These are phyloP conservation scores for Rhadina sibilatrix DNA, from an alignment of 2,113 vertebrate genomes.

Conservation along the genomic window DNA sequence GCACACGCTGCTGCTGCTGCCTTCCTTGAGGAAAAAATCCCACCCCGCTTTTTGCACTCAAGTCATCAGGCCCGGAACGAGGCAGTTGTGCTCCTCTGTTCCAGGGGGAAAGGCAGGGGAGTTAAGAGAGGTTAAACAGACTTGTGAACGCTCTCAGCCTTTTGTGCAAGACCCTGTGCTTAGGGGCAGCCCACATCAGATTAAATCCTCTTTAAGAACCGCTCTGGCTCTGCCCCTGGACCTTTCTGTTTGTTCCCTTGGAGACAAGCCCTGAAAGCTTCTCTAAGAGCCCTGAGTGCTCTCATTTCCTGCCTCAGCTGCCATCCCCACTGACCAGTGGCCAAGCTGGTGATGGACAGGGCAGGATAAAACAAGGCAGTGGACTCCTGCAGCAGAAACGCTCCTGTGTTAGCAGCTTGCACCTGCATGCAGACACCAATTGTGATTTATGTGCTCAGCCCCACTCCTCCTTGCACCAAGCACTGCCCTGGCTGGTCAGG, in stretches of 20 bases:
- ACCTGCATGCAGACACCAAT: neutral
- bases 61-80: neutral
- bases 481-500: neutral
- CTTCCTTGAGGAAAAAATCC: neutral
- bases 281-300: neutral
- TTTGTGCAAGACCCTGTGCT: neutral
- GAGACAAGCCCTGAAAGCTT: slow-evolving; percentile 23
- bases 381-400: neutral
- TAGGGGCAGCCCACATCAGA: neutral
- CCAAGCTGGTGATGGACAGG: neutral
- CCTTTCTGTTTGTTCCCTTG: slow-evolving; percentile 15
- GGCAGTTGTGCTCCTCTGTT: neutral
- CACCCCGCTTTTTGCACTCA: neutral
- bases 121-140: slow-evolving; percentile 4
- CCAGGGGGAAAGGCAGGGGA: neutral
- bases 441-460: neutral
- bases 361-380: neutral
- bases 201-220: slow-evolving; percentile 13
- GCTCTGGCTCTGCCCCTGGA: neutral
- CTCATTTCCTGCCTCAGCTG: neutral
- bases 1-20: accelerated
- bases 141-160: neutral
- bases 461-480: neutral
- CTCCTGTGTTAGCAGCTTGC: neutral
- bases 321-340: neutral